Conservation (phyloP, 2,888 invertebrate species). For the Thereva unica region DNA sequence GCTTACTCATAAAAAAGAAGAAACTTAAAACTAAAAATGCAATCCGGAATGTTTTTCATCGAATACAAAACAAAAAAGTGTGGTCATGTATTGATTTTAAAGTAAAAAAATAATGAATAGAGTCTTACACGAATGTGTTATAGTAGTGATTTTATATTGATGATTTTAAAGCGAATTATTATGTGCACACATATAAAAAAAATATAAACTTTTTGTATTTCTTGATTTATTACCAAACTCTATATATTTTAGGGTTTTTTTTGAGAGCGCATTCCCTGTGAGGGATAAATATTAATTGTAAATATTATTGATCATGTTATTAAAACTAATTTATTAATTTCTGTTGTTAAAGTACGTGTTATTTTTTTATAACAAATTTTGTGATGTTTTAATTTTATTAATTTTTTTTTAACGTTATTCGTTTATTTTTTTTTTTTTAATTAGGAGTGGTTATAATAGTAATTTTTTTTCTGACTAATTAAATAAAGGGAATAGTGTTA, state of each 20-base stretch:
- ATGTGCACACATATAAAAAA: background rate
- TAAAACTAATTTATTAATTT: slow-evolving; percentile 33
- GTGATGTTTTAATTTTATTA: slow-evolving; percentile 32
- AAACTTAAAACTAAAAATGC: too few species aligned
- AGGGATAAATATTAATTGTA: slow-evolving; percentile 27
- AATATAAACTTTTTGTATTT: too few species aligned
- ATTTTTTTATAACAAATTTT: slow-evolving; percentile 31
- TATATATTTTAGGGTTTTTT: slow-evolving; percentile 22
- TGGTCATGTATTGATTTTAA: too few species aligned
- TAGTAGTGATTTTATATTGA: slow-evolving; percentile 16
- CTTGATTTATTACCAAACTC: slow-evolving; percentile 26
- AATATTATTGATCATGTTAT: slow-evolving; percentile 31
- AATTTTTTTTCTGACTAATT: slow-evolving; percentile 29
- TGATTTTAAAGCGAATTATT: slow-evolving; percentile 20
- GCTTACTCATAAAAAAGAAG: too few species aligned
- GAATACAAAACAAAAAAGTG: too few species aligned
- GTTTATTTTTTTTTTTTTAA: slow-evolving; percentile 19
- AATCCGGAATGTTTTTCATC: too few species aligned
- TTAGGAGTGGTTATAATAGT: slow-evolving; percentile 32
- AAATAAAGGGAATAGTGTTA: slow-evolving; percentile 27
- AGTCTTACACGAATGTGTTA: slow-evolving; percentile 19
- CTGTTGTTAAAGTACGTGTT: slow-evolving; percentile 34
- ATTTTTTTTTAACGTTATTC: slow-evolving; percentile 14
- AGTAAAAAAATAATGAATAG: slow-evolving; percentile 1
- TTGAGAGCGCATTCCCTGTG: slow-evolving; percentile 13